Base-by-base conservation (phyloP, 2,113 vertebrate genomes). In the Tyrannus savana region DNA sequence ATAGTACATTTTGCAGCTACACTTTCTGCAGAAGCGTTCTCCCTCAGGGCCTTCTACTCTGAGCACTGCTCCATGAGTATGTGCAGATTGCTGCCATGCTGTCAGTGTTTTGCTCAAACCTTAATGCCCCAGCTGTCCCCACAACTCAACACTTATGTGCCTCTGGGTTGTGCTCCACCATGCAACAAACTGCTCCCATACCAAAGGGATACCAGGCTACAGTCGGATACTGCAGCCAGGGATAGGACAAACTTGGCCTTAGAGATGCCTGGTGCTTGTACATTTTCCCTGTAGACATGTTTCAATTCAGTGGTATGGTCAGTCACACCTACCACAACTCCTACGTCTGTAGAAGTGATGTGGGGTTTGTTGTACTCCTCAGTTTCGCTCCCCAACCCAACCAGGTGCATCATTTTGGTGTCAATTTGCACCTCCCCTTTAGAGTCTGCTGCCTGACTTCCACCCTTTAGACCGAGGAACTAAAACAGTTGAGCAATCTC, bases 1-100 rank as follows among this genome's bases (percentile, higher is more conserved):
- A 35, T 10, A 31, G 47, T 17, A 52, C 30, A 37, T 87, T 89
- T 82, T 76, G 46, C 58, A 89, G 44, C 37, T 58, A 52, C 22
- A 56, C 10, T 73, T 90, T 67, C 73, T 8, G 4, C 68, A 28
- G 14, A 67, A 56, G 27, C 21, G 9, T 55, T 55, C 24, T 84
- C 6, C 42, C 75, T 27, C 35, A 15, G 47, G 21, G 44, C 28
- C 17, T 3, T 6, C 52, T 49, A 56, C 21, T 50, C 41, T 7
- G 1, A 90, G 18, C 67, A 15, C 53, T n/a, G 11, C 30, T 85
- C 50, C 0, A 0, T 39, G 41, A 37, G 9, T 30, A 8, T 8
- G 6, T 63, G 56, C 7, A 0, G 11, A 23, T 12, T 55, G 59
- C 76, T 69, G 67, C 46, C 59, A 30, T 8, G 3, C 41, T 18